phyloP scores from a whole-genome alignment of 2,113 vertebrate species.

The Corythoichthys haematopterus region DNA sequence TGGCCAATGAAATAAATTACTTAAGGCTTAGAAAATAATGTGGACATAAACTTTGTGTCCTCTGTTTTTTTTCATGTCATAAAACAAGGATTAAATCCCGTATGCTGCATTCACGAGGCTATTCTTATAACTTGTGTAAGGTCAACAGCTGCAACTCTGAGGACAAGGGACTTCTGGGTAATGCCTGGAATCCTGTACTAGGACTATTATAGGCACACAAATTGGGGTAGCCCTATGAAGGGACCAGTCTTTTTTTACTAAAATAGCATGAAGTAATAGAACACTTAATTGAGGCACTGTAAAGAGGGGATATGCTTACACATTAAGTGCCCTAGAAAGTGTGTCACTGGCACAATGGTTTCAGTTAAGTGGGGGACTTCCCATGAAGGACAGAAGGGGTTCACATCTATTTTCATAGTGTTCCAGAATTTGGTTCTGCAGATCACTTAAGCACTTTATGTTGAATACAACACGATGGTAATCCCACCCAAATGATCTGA shows the following conservation, averaged over 20 bases:
- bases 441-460: slow-evolving; percentile 2
- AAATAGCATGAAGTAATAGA: slow-evolving; percentile 51
- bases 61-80: slow-evolving; percentile 1
- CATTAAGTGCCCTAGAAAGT: slow-evolving; percentile 54
- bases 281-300: slow-evolving; percentile 46
- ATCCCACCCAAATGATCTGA: slow-evolving; percentile 28
- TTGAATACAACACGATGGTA: slow-evolving; percentile 27
- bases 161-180: slow-evolving; percentile 55
- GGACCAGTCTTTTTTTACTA: slow-evolving; percentile 32
- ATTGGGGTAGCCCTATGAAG: slow-evolving; percentile 34
- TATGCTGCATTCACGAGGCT: slow-evolving; percentile 31
- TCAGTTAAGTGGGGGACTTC: slow-evolving; percentile 48
- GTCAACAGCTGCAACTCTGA: slow-evolving; percentile 64
- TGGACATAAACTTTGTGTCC: background rate
- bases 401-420: slow-evolving; percentile 9
- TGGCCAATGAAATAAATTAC: background rate
- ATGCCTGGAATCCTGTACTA: slow-evolving; percentile 59
- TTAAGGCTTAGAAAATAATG: background rate
- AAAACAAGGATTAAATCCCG: slow-evolving; percentile 1
- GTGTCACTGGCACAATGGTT: slow-evolving; percentile 60
- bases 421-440: slow-evolving; percentile 6
- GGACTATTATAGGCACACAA: slow-evolving; percentile 49
- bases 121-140: slow-evolving; percentile 50
- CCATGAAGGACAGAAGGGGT: slow-evolving; percentile 27
- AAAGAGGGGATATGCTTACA: slow-evolving; percentile 53